These are phyloP conservation scores for Chymomyza costata DNA, from an alignment of 1,140 invertebrate species.

Conservation along the genomic window DNA sequence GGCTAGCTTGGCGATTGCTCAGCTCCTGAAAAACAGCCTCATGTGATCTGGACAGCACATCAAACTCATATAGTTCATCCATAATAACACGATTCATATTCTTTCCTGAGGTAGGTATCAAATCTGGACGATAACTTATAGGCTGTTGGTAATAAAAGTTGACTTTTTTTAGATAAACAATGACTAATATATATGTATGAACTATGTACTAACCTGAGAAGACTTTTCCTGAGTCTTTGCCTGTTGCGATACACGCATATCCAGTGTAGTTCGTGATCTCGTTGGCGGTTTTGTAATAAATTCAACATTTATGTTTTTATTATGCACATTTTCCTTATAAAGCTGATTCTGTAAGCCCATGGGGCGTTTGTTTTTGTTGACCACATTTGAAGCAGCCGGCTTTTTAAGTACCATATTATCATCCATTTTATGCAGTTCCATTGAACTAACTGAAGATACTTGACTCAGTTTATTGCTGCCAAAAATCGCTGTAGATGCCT, in stretches of 20 bases:
- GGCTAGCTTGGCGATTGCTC: conserved; percentile 64
- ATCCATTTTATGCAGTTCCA: conserved; percentile 72
- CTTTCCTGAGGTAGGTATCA: conserved; percentile 33
- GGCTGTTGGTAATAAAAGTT: conserved; percentile 7
- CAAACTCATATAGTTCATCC: conserved; percentile 64
- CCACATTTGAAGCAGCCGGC: conserved; percentile 58
- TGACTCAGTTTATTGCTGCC: conserved; percentile 57
- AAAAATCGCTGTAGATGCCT: conserved; percentile 43
- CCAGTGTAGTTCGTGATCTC: conserved; percentile 68
- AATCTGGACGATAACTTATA: conserved; percentile 49
- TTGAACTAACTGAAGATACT: conserved; percentile 68
- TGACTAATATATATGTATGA: background rate
- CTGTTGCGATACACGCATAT: conserved; percentile 48
- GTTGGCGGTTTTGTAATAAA: conserved; percentile 72
- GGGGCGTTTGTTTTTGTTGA: conserved; percentile 57
- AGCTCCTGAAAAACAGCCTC: conserved; percentile 67
- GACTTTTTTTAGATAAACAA: background rate
- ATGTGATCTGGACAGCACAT: conserved; percentile 54
- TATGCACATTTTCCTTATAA: conserved; percentile 63
- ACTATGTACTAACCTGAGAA: conserved; percentile 27
- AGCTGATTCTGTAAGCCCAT: conserved; percentile 51
- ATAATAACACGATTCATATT: conserved; percentile 36
- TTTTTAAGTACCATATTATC: conserved; percentile 71
- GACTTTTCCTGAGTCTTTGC: conserved; percentile 52
- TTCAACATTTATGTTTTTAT: conserved; percentile 70